phyloP scores from a whole-genome alignment of 2,888 invertebrate genomes.

The Melinaea menophilus region DNA sequence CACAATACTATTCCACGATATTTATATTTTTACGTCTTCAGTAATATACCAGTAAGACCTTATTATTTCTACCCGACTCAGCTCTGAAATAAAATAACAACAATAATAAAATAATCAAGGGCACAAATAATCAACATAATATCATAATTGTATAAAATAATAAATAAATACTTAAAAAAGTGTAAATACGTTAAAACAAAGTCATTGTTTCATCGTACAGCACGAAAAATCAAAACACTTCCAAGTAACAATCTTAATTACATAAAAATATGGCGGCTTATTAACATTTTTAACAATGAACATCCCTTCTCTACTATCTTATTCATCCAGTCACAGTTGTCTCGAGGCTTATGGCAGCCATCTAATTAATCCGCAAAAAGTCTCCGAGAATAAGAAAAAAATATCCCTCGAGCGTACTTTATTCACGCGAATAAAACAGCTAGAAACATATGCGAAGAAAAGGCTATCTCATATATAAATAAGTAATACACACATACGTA shows the following conservation, averaged over 20 bases:
- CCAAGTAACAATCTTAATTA: constrained; percentile 5
- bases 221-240: constrained; percentile 5
- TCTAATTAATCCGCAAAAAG: constrained; percentile 32
- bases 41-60: no score
- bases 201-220: not conserved
- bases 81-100: no score
- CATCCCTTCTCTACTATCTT: constrained; percentile 6
- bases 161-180: not conserved
- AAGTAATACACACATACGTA: constrained; percentile 49
- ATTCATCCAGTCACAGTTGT: constrained; percentile 13
- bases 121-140: no score
- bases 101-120: no score
- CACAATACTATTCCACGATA: no score
- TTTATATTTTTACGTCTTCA: no score
- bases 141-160: no score
- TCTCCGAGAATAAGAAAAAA: constrained; percentile 40
- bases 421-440: constrained; percentile 66
- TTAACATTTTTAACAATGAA: constrained; percentile 21
- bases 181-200: not conserved
- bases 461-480: constrained; percentile 63
- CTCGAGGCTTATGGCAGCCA: constrained; percentile 24
- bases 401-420: constrained; percentile 54
- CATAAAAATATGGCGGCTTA: constrained; percentile 11
- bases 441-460: constrained; percentile 67
- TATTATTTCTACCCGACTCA: no score